Evolutionary conservation across 2,888 invertebrate species (phyloP).

Genomic region (Leucoma salicis): DNA sequence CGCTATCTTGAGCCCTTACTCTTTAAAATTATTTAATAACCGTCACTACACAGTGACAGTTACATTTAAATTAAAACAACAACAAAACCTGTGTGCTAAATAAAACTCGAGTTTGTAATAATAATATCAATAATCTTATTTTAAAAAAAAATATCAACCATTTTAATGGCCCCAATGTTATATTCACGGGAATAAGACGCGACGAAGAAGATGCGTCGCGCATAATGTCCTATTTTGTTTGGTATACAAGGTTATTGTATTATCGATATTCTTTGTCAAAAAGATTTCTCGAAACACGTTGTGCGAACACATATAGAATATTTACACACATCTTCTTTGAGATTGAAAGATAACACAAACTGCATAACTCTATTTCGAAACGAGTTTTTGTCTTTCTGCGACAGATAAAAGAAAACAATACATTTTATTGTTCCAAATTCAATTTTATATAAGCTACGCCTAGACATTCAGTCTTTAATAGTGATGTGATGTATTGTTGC

Average conservation of each 20-base stretch:
- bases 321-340: constrained; percentile 23
- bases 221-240: constrained; percentile 56
- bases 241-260: constrained; percentile 48
- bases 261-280: constrained; percentile 46
- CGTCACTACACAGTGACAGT: too few species aligned
- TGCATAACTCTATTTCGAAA: constrained; percentile 23
- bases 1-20: too few species aligned
- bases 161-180: constrained; percentile 31
- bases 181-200: constrained; percentile 61
- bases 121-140: too few species aligned
- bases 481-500: too few species aligned
- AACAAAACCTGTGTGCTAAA: too few species aligned
- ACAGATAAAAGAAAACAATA: constrained; percentile 2
- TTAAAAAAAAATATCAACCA: too few species aligned
- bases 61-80: too few species aligned
- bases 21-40: too few species aligned
- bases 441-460: neutral
- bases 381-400: constrained; percentile 8
- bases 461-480: too few species aligned
- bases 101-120: too few species aligned
- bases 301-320: constrained; percentile 33
- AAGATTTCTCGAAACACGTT: constrained; percentile 39
- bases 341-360: constrained; percentile 35
- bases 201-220: constrained; percentile 55
- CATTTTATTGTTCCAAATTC: neutral